phyloP scores from a whole-genome alignment of 2,888 invertebrate species.

The Brachyptera putata region DNA sequence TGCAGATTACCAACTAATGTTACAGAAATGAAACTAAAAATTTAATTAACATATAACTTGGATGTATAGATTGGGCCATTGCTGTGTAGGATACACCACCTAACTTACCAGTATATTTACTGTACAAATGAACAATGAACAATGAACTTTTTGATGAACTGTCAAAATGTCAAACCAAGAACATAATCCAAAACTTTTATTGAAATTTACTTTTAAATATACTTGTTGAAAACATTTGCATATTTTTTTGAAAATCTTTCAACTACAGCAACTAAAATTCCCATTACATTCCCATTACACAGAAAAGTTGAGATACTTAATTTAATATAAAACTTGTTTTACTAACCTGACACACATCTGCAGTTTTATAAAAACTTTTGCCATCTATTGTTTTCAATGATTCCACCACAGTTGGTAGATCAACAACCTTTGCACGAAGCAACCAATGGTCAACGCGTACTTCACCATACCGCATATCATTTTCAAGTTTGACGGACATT shows the following conservation, averaged over 20 bases:
- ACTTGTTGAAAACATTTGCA: too few species aligned
- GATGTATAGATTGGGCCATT: too few species aligned
- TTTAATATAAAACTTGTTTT: not conserved
- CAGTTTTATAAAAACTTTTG: slow-evolving; percentile 96
- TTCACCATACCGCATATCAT: slow-evolving; percentile 83
- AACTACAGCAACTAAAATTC: not conserved
- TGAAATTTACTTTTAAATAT: too few species aligned
- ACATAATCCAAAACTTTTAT: too few species aligned
- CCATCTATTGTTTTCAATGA: slow-evolving; percentile 93
- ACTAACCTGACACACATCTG: slow-evolving; percentile 84
- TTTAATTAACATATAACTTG: not conserved
- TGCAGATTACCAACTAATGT: slow-evolving; percentile 71
- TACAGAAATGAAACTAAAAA: not conserved
- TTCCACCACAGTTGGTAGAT: slow-evolving; percentile 88
- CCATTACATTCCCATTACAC: too few species aligned
- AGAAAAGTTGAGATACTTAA: too few species aligned
- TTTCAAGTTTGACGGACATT: slow-evolving; percentile 76
- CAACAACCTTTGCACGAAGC: slow-evolving; percentile 82
- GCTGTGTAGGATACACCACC: too few species aligned
- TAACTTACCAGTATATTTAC: too few species aligned
- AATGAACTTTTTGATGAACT: too few species aligned
- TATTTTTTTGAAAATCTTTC: too few species aligned
- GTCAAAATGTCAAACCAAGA: not conserved
- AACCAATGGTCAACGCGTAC: slow-evolving; percentile 85
- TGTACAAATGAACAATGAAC: too few species aligned